Percentiles rank a stretch among this genome's conserved stretches.
phyloP scores from a whole-genome alignment of 2,113 vertebrate genomes.

The Coregonus clupeaformis region DNA sequence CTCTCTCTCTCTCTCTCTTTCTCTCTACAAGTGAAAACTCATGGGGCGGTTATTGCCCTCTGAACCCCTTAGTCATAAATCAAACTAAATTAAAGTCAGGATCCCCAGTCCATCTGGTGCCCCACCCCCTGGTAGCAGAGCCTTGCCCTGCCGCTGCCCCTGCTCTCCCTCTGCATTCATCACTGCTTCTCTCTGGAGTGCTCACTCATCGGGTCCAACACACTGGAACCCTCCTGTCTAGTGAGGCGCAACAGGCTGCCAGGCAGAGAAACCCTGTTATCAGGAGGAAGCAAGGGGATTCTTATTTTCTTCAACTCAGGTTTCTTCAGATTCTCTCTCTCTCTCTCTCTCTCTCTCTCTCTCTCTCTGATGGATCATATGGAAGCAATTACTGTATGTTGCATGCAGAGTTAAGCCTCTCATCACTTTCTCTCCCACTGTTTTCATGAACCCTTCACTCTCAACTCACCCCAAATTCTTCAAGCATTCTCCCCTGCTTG shows the following conservation, averaged over 20 bases:
- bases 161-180: slow-evolving; percentile 5
- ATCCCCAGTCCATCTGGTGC: slow-evolving; percentile 38
- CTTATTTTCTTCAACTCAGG: not conserved
- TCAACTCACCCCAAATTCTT: too few relatives aligned
- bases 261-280: not conserved
- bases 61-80: slow-evolving; percentile 53
- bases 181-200: not conserved
- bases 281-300: slow-evolving; percentile 21
- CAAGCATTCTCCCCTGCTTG: too few relatives aligned
- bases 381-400: not conserved
- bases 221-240: not conserved
- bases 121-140: not conserved
- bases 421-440: slow-evolving; percentile 47
- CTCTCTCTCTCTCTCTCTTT: not conserved
- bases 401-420: slow-evolving; percentile 42
- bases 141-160: not conserved
- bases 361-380: too few relatives aligned
- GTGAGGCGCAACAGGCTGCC: not conserved
- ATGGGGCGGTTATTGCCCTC: slow-evolving; percentile 18
- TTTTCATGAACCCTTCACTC: slow-evolving; percentile 25
- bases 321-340: too few relatives aligned
- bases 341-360: too few relatives aligned
- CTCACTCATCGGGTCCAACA: not conserved
- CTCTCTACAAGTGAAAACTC: slow-evolving; percentile 1
- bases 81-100: slow-evolving; percentile 60